These are phyloP conservation scores for Saimiri boliviensis DNA, from an alignment of 2,113 vertebrate species.

Conservation along the genomic window DNA sequence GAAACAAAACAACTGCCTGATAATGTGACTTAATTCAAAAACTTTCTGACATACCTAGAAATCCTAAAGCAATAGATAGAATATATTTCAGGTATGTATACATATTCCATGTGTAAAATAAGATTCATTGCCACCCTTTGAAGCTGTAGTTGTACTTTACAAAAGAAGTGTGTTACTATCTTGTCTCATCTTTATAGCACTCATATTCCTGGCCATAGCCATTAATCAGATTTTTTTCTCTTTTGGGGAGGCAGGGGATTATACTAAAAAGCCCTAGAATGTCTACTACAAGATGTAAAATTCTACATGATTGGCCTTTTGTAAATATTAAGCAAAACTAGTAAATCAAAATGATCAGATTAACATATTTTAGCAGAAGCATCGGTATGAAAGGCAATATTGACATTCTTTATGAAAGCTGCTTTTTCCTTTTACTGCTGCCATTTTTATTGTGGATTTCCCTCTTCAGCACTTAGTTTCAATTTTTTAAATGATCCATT, in stretches of 20 bases:
- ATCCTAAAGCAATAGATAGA: not conserved
- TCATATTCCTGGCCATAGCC: not conserved
- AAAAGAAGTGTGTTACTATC: not conserved
- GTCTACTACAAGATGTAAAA: conserved; percentile 37
- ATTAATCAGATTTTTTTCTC: not conserved
- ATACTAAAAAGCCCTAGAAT: not conserved
- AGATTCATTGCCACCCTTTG: not conserved
- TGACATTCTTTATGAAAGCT: conserved; percentile 67
- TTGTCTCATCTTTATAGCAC: conserved; percentile 37
- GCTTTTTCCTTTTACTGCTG: conserved; percentile 47
- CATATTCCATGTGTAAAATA: conserved; percentile 23
- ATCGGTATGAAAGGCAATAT: conserved; percentile 48
- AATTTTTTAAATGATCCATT: conserved; percentile 72
- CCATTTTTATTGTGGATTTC: conserved; percentile 69
- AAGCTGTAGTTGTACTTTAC: not conserved
- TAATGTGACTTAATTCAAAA: not conserved
- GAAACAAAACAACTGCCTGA: not conserved
- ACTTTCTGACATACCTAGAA: conserved; percentile 21
- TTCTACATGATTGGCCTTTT: conserved; percentile 53
- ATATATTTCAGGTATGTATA: not conserved
- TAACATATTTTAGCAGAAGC: conserved; percentile 54
- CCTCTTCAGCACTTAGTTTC: conserved; percentile 65
- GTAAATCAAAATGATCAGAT: conserved; percentile 58
- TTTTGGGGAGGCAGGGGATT: not conserved
- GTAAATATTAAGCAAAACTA: conserved; percentile 61